These are phyloP conservation scores for Balanococcus diminutus DNA, from an alignment of 2,888 invertebrate genomes.

Conservation along the genomic window DNA sequence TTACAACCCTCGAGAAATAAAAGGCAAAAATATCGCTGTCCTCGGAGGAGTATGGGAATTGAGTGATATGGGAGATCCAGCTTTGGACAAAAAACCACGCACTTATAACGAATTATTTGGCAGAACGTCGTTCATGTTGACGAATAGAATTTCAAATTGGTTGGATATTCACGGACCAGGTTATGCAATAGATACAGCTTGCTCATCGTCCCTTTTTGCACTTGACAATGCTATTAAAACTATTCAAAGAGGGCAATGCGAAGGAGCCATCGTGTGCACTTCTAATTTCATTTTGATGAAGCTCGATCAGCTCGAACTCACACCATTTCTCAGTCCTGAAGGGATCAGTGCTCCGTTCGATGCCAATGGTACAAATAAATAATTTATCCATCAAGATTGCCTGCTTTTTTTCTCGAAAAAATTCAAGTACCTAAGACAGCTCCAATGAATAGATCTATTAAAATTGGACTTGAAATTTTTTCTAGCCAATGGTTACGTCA, in stretches of 20 bases:
- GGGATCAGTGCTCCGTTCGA: conserved; percentile 9
- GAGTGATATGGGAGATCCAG: conserved; percentile 71
- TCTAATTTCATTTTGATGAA: not conserved
- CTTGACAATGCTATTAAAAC: not conserved
- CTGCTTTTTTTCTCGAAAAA: too few species aligned
- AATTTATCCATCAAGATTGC: too few species aligned
- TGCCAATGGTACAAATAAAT: not conserved
- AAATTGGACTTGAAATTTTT: not conserved
- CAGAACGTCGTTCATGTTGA: conserved; percentile 82
- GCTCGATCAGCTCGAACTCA: not conserved
- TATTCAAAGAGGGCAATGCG: not conserved
- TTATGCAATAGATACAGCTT: conserved; percentile 8
- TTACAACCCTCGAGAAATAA: conserved; percentile 62
- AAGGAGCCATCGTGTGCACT: not conserved
- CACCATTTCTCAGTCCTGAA: not conserved
- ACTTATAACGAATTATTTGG: conserved; percentile 74
- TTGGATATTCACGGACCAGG: conserved; percentile 73
- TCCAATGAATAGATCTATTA: not conserved
- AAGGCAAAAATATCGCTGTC: conserved; percentile 63
- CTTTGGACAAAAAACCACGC: conserved; percentile 67
- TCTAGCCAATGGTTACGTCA: conserved; percentile 62
- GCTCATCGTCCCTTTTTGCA: not conserved
- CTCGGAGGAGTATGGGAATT: conserved; percentile 63
- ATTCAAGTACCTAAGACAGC: too few species aligned
- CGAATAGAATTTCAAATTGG: conserved; percentile 87